phyloP scores from a whole-genome alignment of 2,888 invertebrate genomes.

The Eupelmus urozonus region DNA sequence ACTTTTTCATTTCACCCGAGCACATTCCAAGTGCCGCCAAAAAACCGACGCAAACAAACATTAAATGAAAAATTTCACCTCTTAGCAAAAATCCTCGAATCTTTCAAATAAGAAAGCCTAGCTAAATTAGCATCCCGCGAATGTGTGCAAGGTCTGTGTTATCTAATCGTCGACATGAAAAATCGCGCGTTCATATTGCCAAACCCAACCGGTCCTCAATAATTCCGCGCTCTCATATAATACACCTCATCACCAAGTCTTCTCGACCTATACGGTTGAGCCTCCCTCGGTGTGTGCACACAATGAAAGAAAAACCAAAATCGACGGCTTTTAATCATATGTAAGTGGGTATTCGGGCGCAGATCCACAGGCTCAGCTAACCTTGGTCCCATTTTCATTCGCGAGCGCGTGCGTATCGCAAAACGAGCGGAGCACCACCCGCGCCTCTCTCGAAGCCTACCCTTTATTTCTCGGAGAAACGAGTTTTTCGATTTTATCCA shows the following conservation, averaged over 20 bases:
- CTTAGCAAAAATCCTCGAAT: neutral
- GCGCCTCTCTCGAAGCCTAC: neutral
- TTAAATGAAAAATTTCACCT: no score
- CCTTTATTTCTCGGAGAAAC: no score
- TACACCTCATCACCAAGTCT: neutral
- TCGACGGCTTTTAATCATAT: slow-evolving; percentile 67
- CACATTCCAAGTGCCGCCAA: no score
- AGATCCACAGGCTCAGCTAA: slow-evolving; percentile 63
- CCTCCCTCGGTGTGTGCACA: neutral
- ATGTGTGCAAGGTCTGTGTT: neutral
- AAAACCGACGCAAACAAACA: no score
- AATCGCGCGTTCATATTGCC: slow-evolving; percentile 24
- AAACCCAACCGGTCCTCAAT: slow-evolving; percentile 6
- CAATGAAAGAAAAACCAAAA: slow-evolving; percentile 31
- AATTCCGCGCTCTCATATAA: neutral
- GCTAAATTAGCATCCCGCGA: slow-evolving; percentile 12
- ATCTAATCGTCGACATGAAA: slow-evolving; percentile 29
- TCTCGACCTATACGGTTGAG: neutral
- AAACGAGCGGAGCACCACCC: slow-evolving; percentile 8
- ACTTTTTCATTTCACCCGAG: no score
- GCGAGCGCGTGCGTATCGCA: neutral
- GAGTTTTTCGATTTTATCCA: no score
- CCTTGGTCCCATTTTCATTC: slow-evolving; percentile 72
- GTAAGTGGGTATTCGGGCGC: slow-evolving; percentile 73
- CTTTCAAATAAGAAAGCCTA: slow-evolving; percentile 17